Base-by-base conservation (phyloP, 2,797 vertebrate species). In the Microctenopoma stevenorrisi region DNA sequence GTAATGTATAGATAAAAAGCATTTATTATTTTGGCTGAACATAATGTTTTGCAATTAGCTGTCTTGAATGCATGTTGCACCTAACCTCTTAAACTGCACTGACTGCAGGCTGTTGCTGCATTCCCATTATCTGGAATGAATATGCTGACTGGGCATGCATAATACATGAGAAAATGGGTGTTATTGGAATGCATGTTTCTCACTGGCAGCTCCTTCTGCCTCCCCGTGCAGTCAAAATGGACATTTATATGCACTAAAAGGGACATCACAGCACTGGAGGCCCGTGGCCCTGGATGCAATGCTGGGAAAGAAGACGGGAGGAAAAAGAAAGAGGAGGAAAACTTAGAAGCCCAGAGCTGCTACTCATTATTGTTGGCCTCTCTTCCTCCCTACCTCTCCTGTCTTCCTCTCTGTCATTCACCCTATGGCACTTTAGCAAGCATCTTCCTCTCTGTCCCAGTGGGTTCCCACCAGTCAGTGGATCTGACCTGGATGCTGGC, bases 141-240 rank as follows among this genome's bases (percentile, higher is more conserved):
- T 80, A 76, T 84, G 85, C 83, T 89, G 86, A 87, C 82, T 79
- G 77, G 70, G 68, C 83, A 89, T 92, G 77, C 81, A 92, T 89
- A 89, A 92, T 87, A 78, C 76, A 92, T 91, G 83, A 86, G 73
- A 56, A 72, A 85, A 84, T 71, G 72, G 74, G 86, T 84, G 80
- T 78, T 84, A 80, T 78, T 89, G 77, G 81, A 72, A 50, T 84
- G 63, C 37, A 1, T 4, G 46, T 59, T 74, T 87, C 64, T 78
- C 64, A 49, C 74, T 77, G 69, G 78, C 64, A 68, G 82, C 74
- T 69, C 72, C 70, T 26, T 71, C 72, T 77, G 80, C 68, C 60
- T 81, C 69, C 57, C 55, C 61, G 25, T 63, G 42, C 74, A 74
- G 78, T 83, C 75, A 85, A 83, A 90, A 86, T 71, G 73, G 87